Conservation (phyloP, 2,113 vertebrate genomes). For the Aptenodytes forsteri region DNA sequence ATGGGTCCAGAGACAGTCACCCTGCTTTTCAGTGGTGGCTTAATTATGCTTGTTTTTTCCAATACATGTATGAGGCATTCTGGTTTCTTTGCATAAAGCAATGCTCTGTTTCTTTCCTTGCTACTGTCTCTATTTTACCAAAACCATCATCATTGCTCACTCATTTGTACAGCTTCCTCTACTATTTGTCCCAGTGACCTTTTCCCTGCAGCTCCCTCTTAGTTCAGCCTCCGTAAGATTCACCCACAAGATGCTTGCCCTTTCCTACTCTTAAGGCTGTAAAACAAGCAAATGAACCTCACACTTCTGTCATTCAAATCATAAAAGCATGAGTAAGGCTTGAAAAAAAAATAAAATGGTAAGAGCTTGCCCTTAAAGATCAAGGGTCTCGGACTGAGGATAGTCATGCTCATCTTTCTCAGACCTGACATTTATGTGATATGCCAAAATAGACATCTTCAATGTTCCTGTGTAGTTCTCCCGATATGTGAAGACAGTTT, state of each 20-base stretch:
- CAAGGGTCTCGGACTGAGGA: neutral
- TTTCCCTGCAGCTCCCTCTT: neutral
- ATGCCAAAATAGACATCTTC: neutral
- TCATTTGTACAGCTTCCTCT: neutral
- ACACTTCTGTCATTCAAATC: neutral
- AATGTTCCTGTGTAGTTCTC: neutral
- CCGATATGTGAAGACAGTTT: rapidly evolving
- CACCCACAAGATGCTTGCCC: neutral
- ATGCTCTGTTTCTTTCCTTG: neutral
- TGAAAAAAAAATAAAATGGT: neutral
- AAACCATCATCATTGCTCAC: neutral
- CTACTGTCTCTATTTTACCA: neutral
- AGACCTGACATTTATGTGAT: neutral
- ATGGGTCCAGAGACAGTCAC: neutral
- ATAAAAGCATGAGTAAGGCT: neutral
- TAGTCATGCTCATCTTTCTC: neutral
- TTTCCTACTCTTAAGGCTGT: neutral
- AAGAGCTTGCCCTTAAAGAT: neutral
- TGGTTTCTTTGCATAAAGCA: neutral
- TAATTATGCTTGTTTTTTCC: neutral
- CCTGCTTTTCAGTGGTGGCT: neutral
- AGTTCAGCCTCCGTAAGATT: neutral
- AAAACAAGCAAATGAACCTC: neutral
- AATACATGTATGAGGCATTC: rapidly evolving
- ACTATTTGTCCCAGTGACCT: neutral